A percentile compares a stretch with the other conserved stretches of the same genome.
Evolutionary conservation across 92 coral and sea anemone genomes (phyloP).

Genomic region (Zoanthus sociatus): DNA sequence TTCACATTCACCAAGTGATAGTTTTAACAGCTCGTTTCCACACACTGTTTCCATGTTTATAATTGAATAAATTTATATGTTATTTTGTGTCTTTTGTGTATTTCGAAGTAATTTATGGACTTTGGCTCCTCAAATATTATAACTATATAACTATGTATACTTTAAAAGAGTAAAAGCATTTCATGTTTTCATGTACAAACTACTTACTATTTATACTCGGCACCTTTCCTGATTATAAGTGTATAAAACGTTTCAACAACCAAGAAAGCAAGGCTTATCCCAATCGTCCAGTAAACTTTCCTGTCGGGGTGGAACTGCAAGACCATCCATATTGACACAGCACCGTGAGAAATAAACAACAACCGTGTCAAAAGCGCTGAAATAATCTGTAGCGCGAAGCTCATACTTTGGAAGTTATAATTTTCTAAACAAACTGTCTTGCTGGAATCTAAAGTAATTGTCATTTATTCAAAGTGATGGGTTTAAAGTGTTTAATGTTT

Average conservation of each 20-base stretch:
- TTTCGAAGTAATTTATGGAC: no score
- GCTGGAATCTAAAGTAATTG: constrained; percentile 8
- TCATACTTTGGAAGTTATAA: neutral
- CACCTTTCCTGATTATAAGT: constrained; percentile 28
- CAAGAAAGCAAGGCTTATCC: constrained; percentile 8
- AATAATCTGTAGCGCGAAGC: constrained; percentile 10
- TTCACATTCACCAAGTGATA: no score
- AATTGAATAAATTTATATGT: no score
- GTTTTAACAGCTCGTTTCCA: no score
- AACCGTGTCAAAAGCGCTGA: constrained; percentile 29
- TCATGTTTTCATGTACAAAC: neutral
- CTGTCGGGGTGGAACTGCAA: constrained; percentile 17
- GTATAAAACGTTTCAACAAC: constrained; percentile 39
- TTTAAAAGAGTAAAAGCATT: no score
- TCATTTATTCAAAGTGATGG: constrained; percentile 15
- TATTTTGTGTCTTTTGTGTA: no score
- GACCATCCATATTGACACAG: constrained; percentile 25
- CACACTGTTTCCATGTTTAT: no score
- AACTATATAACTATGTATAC: no score
- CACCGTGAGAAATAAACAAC: constrained; percentile 31
- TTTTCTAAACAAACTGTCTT: neutral
- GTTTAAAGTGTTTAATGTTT: neutral
- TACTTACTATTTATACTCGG: constrained; percentile 47
- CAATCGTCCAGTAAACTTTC: constrained; percentile 17
- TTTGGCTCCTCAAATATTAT: no score